Evolutionary conservation across 2,113 vertebrate species (phyloP).

Genomic region (Ivindomyrus marchei): DNA sequence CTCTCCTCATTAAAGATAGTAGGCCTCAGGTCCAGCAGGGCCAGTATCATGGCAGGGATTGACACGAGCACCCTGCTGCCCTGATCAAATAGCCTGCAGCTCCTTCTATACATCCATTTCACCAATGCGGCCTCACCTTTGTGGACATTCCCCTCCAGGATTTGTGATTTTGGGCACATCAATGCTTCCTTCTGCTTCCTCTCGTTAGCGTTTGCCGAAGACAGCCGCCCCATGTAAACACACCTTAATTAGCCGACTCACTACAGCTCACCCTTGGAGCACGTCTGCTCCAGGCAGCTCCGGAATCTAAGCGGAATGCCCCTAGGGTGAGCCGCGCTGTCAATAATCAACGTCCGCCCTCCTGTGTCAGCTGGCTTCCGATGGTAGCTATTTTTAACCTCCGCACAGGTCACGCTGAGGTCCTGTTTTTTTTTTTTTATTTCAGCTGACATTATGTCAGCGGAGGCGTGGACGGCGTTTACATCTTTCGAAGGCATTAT

Average conservation of each 20-base stretch:
- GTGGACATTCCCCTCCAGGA: not conserved
- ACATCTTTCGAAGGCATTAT: conserved; percentile 23
- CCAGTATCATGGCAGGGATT: not conserved
- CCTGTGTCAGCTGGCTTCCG: conserved; percentile 30
- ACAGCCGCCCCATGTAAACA: not conserved
- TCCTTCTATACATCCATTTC: not conserved
- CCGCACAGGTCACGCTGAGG: conserved; percentile 24
- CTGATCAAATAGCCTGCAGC: not conserved
- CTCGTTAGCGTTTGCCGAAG: not conserved
- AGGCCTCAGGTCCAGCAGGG: not conserved
- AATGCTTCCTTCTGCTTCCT: not conserved
- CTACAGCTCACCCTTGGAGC: not conserved
- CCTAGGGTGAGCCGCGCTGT: not conserved
- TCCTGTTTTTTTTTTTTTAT: conserved; percentile 29
- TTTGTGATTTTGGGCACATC: not conserved
- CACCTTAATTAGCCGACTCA: not conserved
- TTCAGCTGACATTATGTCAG: conserved; percentile 13
- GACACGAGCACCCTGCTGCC: not conserved
- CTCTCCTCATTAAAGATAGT: not conserved
- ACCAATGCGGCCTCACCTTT: not conserved
- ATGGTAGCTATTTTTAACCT: conserved; percentile 43
- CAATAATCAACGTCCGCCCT: not conserved
- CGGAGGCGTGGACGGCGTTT: conserved; percentile 33
- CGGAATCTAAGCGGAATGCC: not conserved
- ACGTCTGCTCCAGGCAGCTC: not conserved